A percentile compares a stretch with the other conserved stretches of the same genome.
Evolutionary conservation across 2,797 vertebrate genomes (phyloP).

Genomic region (Iguana delicatissima): DNA sequence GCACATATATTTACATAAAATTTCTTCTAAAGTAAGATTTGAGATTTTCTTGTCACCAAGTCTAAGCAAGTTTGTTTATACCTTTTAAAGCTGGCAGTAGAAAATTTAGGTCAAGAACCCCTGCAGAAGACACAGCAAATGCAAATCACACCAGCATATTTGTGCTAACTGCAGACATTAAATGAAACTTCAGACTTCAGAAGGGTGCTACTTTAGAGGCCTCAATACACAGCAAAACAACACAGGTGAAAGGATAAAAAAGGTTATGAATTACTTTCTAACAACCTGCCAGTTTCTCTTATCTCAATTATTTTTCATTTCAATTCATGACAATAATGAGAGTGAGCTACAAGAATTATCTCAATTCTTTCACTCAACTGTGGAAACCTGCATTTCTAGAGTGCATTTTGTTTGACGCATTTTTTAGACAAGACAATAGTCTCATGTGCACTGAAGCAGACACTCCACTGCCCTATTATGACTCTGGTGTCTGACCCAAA

Average conservation of each 20-base stretch:
- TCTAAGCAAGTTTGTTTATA: background rate
- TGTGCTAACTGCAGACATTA: slow-evolving; percentile 4
- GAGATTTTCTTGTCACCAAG: background rate
- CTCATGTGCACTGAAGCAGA: background rate
- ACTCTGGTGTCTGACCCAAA: too few species aligned
- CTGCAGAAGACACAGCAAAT: slow-evolving; percentile 17
- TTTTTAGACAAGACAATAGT: background rate
- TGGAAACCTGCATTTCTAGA: background rate
- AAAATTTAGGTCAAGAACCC: slow-evolving; percentile 41
- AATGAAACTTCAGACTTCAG: background rate
- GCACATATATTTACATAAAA: background rate
- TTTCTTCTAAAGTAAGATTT: background rate
- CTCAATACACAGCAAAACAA: background rate
- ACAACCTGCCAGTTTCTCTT: background rate
- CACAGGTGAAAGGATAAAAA: background rate
- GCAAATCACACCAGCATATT: slow-evolving; percentile 6
- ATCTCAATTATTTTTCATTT: background rate
- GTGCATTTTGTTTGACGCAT: background rate
- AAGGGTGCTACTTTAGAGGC: slow-evolving; percentile 14
- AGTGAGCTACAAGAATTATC: background rate
- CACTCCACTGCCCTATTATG: too few species aligned
- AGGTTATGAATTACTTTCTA: background rate
- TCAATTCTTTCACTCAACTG: background rate
- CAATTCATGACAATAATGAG: background rate
- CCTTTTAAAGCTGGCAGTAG: background rate